Conservation (phyloP, 2,113 vertebrate species). For the Elanus axillaris region DNA sequence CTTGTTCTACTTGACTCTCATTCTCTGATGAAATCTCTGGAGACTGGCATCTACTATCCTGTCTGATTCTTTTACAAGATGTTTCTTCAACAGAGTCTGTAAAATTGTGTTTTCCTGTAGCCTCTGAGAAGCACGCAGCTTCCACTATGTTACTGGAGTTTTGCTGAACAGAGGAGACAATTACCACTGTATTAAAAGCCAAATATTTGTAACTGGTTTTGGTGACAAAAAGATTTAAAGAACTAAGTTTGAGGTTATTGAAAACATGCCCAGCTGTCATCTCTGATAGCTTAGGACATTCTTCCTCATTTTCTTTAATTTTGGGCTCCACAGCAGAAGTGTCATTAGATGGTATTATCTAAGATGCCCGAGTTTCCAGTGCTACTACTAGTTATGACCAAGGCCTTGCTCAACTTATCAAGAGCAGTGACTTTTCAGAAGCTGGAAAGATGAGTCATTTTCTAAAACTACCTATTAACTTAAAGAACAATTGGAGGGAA, state of each 20-base stretch:
- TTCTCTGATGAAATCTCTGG: not conserved
- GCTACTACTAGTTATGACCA: not conserved
- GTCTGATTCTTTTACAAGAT: not conserved
- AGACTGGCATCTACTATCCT: not conserved
- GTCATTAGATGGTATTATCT: not conserved
- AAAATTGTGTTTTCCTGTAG: not conserved
- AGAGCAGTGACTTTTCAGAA: not conserved
- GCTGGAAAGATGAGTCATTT: not conserved
- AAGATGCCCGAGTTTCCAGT: not conserved
- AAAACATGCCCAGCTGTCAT: not conserved
- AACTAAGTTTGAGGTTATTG: not conserved
- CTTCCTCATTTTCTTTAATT: not conserved
- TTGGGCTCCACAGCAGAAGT: not conserved
- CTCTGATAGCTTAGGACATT: not conserved
- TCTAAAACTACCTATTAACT: not conserved
- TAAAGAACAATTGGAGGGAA: not conserved
- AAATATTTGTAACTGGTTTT: not conserved
- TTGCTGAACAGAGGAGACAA: slow-evolving; percentile 5
- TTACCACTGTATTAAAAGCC: not conserved
- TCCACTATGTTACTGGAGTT: not conserved
- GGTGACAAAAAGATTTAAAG: not conserved
- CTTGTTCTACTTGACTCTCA: not conserved
- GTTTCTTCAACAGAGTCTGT: not conserved
- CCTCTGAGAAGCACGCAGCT: not conserved
- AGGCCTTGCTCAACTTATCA: not conserved